These are phyloP conservation scores for Alosa alosa DNA, from an alignment of 2,113 vertebrate genomes.

Conservation along the genomic window DNA sequence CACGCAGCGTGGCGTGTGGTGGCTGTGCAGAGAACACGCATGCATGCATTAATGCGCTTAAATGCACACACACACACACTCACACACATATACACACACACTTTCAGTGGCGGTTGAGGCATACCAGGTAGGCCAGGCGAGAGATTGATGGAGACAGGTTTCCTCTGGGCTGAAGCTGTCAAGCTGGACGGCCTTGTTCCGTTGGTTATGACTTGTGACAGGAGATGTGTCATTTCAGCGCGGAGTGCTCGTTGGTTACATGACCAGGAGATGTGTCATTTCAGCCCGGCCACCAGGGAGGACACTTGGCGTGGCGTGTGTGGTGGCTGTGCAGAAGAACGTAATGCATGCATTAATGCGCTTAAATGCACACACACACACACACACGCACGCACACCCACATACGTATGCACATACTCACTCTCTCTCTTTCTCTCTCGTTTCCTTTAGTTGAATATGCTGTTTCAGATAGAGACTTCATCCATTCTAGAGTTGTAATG, in stretches of 20 bases:
- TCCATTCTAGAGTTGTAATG: no score
- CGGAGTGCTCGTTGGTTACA: conserved; percentile 10
- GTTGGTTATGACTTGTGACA: no score
- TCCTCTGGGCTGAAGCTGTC: no score
- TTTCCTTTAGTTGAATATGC: not conserved
- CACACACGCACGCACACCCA: not conserved
- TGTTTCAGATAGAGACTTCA: no score
- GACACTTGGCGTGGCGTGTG: not conserved
- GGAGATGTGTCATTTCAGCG: no score
- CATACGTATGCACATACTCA: not conserved
- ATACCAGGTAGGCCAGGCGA: no score
- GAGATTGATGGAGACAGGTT: no score
- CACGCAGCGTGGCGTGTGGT: not conserved
- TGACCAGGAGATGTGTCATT: conserved; percentile 16
- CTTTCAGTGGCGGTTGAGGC: no score
- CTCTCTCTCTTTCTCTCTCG: not conserved
- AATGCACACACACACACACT: not conserved
- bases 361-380: not conserved
- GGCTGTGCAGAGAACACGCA: not conserved
- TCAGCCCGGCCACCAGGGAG: not conserved
- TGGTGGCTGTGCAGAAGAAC: not conserved
- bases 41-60: not conserved
- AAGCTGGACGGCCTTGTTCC: no score
- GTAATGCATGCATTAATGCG: not conserved
- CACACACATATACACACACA: not conserved